Evolutionary conservation across 2,888 invertebrate genomes (phyloP).

Genomic region (Priocnemis perturbator): DNA sequence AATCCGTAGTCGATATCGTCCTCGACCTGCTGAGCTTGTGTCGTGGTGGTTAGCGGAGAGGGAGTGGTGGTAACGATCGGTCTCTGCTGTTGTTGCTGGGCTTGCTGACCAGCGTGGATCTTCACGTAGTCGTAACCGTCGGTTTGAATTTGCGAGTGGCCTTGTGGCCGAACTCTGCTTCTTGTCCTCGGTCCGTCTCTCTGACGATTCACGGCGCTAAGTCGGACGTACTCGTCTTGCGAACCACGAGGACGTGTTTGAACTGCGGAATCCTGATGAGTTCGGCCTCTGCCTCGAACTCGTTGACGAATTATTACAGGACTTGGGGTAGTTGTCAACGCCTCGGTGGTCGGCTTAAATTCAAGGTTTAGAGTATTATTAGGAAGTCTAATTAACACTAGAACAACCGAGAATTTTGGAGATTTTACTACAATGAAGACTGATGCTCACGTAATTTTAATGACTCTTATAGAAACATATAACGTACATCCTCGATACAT

Average conservation of each 20-base stretch:
- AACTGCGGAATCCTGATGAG: constrained; percentile 64
- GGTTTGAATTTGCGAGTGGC: constrained; percentile 62
- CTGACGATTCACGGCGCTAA: constrained; percentile 66
- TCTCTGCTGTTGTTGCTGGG: constrained; percentile 43
- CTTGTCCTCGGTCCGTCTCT: constrained; percentile 29
- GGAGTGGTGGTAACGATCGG: constrained; percentile 42
- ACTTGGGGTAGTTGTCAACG: constrained; percentile 60
- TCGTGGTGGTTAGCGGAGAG: constrained; percentile 58
- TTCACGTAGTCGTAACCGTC: constrained; percentile 70
- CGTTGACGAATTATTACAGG: constrained; percentile 66
- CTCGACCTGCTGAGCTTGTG: constrained; percentile 35
- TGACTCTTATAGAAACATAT: no score
- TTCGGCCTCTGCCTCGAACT: constrained; percentile 59
- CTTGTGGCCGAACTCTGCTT: constrained; percentile 51
- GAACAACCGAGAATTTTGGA: no score
- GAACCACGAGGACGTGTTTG: constrained; percentile 67
- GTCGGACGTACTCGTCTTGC: constrained; percentile 71
- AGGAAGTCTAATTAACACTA: no score
- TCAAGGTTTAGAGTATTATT: no score
- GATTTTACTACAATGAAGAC: no score
- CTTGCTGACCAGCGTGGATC: constrained; percentile 57
- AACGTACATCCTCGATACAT: no score
- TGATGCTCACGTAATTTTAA: no score
- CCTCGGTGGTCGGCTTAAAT: constrained; percentile 39
- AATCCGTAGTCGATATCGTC: constrained; percentile 75